A percentile compares a stretch with the other conserved stretches of the same genome.
Evolutionary conservation across 2,888 invertebrate genomes (phyloP).

Genomic region (Nezara viridula): DNA sequence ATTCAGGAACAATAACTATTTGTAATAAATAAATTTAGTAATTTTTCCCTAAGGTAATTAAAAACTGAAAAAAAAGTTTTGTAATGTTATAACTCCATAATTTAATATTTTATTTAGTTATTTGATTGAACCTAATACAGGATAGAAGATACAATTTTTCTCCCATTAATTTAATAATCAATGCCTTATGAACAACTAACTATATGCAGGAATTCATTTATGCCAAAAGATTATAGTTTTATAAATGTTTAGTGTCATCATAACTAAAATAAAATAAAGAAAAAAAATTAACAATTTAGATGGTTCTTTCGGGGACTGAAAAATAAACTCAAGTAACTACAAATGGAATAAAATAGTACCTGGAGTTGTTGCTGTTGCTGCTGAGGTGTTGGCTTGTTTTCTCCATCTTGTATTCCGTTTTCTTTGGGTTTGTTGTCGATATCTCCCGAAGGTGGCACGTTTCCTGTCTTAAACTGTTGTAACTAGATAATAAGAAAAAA

Average conservation of each 20-base stretch:
- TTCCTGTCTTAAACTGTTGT: slow-evolving; percentile 85
- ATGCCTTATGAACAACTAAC: too few relatives aligned
- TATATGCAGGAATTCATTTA: too few relatives aligned
- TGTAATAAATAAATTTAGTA: too few relatives aligned
- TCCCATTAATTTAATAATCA: too few relatives aligned
- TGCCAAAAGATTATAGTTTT: not conserved
- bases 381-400: slow-evolving; percentile 66
- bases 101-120: too few relatives aligned
- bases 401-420: slow-evolving; percentile 79
- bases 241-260: not conserved
- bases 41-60: too few relatives aligned
- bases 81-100: too few relatives aligned
- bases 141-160: too few relatives aligned
- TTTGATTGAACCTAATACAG: too few relatives aligned
- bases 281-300: not conserved
- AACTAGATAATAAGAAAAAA: slow-evolving; percentile 71
- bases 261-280: not conserved
- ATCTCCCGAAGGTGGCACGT: slow-evolving; percentile 73
- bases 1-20: too few relatives aligned
- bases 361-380: slow-evolving; percentile 43
- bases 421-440: slow-evolving; percentile 76
- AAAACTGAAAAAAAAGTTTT: too few relatives aligned
- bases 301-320: not conserved
- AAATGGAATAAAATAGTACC: slow-evolving; percentile 28
- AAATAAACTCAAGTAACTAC: not conserved